Conservation (phyloP, 2,113 vertebrate genomes). For the Apteryx owenii region DNA sequence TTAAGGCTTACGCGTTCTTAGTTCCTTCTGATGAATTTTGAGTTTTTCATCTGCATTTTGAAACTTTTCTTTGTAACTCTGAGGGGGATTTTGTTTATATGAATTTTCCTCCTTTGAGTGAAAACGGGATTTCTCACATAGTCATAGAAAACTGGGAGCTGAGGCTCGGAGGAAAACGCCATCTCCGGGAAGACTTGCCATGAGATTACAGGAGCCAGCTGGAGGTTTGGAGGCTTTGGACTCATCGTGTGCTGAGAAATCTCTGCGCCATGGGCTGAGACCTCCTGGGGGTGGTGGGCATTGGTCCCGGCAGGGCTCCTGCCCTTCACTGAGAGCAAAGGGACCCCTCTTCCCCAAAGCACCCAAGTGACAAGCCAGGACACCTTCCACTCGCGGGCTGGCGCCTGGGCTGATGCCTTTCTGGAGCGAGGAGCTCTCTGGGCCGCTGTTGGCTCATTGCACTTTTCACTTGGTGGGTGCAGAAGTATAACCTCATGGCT, state of each 20-base stretch:
- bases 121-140: accelerated
- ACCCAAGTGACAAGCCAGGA: background rate
- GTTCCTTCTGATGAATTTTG: background rate
- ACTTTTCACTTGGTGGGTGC: background rate
- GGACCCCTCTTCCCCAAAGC: no score
- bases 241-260: background rate
- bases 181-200: accelerated
- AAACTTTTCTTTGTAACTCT: background rate
- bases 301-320: no score
- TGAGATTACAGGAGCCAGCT: background rate
- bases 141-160: background rate
- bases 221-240: no score
- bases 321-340: no score
- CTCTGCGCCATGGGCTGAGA: background rate
- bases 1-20: no score
- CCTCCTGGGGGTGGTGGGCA: background rate
- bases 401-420: background rate
- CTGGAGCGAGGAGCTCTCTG: background rate
- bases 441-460: background rate
- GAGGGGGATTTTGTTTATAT: background rate
- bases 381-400: background rate
- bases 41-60: background rate
- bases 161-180: background rate
- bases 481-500: background rate
- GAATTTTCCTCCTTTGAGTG: background rate